These are phyloP conservation scores for Protosalanx chinensis DNA, from an alignment of 2,797 vertebrate genomes.

Conservation along the genomic window DNA sequence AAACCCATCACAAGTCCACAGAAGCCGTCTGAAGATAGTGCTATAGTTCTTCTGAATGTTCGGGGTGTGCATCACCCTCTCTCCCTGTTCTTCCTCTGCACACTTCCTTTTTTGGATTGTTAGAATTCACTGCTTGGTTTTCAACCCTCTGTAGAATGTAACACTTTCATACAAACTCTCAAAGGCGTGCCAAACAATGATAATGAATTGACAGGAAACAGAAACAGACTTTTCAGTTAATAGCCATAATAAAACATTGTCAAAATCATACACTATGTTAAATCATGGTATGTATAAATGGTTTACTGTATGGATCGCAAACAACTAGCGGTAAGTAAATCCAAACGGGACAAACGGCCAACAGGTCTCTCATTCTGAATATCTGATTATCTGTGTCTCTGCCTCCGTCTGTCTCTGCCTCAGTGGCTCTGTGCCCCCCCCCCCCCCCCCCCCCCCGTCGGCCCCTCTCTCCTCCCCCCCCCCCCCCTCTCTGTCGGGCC, in stretches of 20 bases:
- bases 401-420: not conserved
- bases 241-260: no score
- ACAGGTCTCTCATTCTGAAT: not conserved
- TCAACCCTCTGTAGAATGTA: slow-evolving; percentile 35
- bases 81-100: not conserved
- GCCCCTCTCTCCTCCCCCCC: not conserved
- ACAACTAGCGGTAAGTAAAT: no score
- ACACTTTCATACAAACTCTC: slow-evolving; percentile 39
- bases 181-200: no score
- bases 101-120: not conserved
- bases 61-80: not conserved
- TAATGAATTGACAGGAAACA: no score
- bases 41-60: not conserved
- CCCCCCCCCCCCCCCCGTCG: not conserved
- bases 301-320: no score
- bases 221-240: no score
- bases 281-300: no score
- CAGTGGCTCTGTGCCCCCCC: slow-evolving; percentile 25
- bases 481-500: not conserved
- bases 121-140: slow-evolving; percentile 21
- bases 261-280: no score
- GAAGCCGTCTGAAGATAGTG: no score
- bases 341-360: no score
- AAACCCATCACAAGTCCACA: no score
- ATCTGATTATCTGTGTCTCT: not conserved